Evolutionary conservation across 2,888 invertebrate genomes (phyloP).

Genomic region (Dryocosmus kuriphilus): DNA sequence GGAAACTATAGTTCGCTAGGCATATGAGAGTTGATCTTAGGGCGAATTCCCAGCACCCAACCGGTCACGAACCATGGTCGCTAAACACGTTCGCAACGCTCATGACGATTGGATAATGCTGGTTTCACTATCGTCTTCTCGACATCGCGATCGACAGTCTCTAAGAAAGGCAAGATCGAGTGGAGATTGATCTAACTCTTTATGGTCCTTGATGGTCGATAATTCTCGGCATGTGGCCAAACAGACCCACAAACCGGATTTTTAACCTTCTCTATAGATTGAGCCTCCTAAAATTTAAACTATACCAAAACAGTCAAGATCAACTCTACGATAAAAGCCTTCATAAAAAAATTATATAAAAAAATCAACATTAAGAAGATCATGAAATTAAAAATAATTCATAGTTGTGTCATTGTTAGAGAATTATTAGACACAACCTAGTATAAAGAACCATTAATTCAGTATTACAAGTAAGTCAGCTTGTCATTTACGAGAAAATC

Average conservation of each 20-base stretch:
- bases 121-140: slow-evolving; percentile 64
- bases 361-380: neutral
- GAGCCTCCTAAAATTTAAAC: neutral
- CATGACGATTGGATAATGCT: slow-evolving; percentile 70
- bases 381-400: too few species aligned
- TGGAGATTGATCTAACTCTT: slow-evolving; percentile 20
- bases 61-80: slow-evolving; percentile 73
- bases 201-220: neutral
- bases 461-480: slow-evolving; percentile 17
- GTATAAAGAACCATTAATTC: neutral
- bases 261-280: neutral
- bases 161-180: neutral
- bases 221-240: slow-evolving; percentile 18
- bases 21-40: slow-evolving; percentile 77
- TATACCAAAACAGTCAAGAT: neutral
- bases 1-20: slow-evolving; percentile 55
- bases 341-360: neutral
- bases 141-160: slow-evolving; percentile 41
- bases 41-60: slow-evolving; percentile 76
- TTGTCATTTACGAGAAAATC: neutral
- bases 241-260: neutral
- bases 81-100: slow-evolving; percentile 66
- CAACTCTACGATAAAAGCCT: neutral
- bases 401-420: neutral
- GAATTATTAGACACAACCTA: neutral